These are phyloP conservation scores for Agrilus biguttatus DNA, from an alignment of 2,888 invertebrate species.

Conservation along the genomic window DNA sequence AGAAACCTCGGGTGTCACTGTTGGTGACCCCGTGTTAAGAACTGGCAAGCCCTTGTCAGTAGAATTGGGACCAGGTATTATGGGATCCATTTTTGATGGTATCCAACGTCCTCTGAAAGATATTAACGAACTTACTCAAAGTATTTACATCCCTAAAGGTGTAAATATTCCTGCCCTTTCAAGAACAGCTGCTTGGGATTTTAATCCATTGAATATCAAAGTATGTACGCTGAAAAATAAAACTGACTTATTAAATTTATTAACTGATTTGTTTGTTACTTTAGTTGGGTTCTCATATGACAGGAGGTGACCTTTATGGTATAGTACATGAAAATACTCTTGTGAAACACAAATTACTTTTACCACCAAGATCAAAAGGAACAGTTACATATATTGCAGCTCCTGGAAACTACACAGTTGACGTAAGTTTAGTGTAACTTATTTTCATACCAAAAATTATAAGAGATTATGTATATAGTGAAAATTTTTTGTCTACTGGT, in stretches of 20 bases:
- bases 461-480: not conserved
- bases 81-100: conserved; percentile 99
- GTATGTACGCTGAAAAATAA: conserved; percentile 25
- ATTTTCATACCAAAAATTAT: not conserved
- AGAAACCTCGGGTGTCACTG: conserved; percentile 95
- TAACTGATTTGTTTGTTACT: conserved; percentile 9
- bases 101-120: conserved; percentile 97
- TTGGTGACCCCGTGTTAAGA: conserved; percentile 95
- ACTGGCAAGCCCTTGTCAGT: conserved; percentile 99
- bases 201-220: conserved; percentile 70
- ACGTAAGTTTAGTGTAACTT: conserved; percentile 42
- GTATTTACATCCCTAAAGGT: conserved; percentile 99
- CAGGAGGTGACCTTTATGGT: conserved; percentile 95
- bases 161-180: conserved; percentile 88
- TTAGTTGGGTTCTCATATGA: conserved; percentile 92
- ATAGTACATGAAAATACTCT: conserved; percentile 94
- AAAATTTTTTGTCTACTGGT: no score
- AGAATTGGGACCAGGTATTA: conserved; percentile 96
- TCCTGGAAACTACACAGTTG: conserved; percentile 84
- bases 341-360: conserved; percentile 91
- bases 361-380: conserved; percentile 90
- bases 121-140: conserved; percentile 82
- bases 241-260: not conserved
- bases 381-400: conserved; percentile 93
- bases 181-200: conserved; percentile 78